Base-by-base conservation (phyloP, 2,888 invertebrate species). In the Tinea semifulvella region DNA sequence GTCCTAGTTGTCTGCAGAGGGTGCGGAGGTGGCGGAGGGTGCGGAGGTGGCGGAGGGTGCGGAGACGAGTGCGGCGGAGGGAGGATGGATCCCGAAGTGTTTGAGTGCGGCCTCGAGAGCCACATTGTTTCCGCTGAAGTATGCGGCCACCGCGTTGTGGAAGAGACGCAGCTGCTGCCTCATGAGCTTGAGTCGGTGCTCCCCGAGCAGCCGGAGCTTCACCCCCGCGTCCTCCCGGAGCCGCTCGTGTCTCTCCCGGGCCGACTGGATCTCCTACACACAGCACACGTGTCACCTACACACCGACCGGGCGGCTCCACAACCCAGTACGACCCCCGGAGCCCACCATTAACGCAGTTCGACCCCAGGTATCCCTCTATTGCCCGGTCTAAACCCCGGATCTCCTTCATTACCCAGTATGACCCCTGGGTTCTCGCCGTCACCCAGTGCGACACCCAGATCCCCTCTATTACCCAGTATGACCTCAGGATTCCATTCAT, bases 121-220 rank as follows among this genome's bases (percentile, higher is more conserved):
- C 49, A 89, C 87, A 67, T 94, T 94, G 83, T 98, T 98, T 45
- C 98, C 97, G 58, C 96, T 94, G 81, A 97, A 98, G 80, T 97
- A 98, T 5, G 97, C 96, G 22, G 96, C 92, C 47, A 97, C 90
- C 1, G 98, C 98, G 77, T 97, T 97, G 79, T 98, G 97, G 74
- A 98, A 94, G 56, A 98, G 79, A 46, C 97, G 83, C 52, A 98
- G 82, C 69, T 98, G 98, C 69, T 98, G 98, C 79, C 97, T 96
- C 97, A 98, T 97, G 56, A 98, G 97, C 79, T 98, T 97, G 58
- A 97, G 92, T 84, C 96, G 87, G 80, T 98, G 98, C 82, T 98
- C 98, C 76, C 98, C 96, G 56, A 98, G 84, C 75, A 98, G 93
- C 71, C 94, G 91, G 72, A 98, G 88, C 82, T 98, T 98, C 59